phyloP scores from a whole-genome alignment of 2,797 vertebrate species.

The Nothura maculosa region DNA sequence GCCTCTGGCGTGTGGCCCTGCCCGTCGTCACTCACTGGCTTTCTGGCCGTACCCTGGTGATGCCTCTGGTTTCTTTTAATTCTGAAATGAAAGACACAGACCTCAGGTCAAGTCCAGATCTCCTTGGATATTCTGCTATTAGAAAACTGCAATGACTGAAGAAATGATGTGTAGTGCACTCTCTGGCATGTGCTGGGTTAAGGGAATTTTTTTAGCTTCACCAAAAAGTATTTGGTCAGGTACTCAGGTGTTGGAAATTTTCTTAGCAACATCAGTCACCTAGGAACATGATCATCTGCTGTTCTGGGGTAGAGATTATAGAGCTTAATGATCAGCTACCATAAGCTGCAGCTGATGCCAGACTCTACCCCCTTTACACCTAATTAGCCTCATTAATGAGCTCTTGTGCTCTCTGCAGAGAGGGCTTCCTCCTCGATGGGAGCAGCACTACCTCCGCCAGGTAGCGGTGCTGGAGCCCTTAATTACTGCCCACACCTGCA shows the following conservation, averaged over 20 bases:
- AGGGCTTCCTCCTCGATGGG: conserved; percentile 85
- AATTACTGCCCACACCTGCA: conserved; percentile 88
- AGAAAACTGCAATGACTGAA: neutral
- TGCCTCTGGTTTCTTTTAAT: neutral
- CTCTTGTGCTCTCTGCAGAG: conserved; percentile 87
- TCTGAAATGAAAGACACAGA: neutral
- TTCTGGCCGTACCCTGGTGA: neutral
- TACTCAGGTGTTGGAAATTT: conserved; percentile 85
- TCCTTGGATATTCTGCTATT: neutral
- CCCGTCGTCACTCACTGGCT: neutral
- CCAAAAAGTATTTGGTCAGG: conserved; percentile 77
- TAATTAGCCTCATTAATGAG: conserved; percentile 96
- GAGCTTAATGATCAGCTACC: conserved; percentile 93
- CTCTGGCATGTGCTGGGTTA: conserved; percentile 76
- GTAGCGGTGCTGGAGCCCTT: conserved; percentile 87
- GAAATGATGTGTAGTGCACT: neutral
- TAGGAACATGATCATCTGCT: conserved; percentile 91
- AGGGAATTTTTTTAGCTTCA: conserved; percentile 69
- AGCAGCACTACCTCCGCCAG: conserved; percentile 89
- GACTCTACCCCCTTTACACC: conserved; percentile 93
- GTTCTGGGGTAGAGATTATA: conserved; percentile 91
- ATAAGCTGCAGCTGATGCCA: conserved; percentile 95
- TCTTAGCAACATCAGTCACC: conserved; percentile 80
- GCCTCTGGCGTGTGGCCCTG: neutral
- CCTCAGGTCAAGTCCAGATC: neutral